Percentiles rank a stretch among this genome's conserved stretches.
phyloP scores from a whole-genome alignment of 2,797 vertebrate genomes.

The Capromys pilorides region DNA sequence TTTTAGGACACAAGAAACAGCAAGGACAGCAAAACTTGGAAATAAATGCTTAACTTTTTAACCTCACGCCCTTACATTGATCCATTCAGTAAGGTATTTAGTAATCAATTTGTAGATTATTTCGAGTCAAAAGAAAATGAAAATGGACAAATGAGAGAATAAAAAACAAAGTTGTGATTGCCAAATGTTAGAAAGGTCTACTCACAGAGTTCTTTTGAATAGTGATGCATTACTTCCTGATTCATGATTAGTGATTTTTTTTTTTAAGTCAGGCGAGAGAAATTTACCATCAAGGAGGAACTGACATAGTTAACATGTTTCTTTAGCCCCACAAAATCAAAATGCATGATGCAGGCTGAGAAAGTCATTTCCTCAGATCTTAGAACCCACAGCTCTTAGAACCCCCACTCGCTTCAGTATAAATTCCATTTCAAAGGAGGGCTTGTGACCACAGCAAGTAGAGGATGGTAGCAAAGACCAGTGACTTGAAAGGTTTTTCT shows the following conservation, averaged over 20 bases:
- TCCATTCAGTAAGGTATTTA: constrained; percentile 64
- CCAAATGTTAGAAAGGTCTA: constrained; percentile 80
- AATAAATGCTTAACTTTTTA: constrained; percentile 51
- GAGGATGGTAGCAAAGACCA: constrained; percentile 56
- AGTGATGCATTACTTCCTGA: constrained; percentile 86
- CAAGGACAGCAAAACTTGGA: constrained; percentile 38
- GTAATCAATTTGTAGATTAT: constrained; percentile 65
- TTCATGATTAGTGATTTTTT: constrained; percentile 83
- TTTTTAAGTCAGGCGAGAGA: constrained; percentile 35
- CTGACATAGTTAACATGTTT: constrained; percentile 80
- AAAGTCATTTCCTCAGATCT: constrained; percentile 72
- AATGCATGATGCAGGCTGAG: constrained; percentile 47
- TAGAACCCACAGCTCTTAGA: constrained; percentile 64
- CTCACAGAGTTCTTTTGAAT: constrained; percentile 84
- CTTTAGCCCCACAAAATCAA: constrained; percentile 75
- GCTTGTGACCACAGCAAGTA: constrained; percentile 54
- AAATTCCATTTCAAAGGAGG: constrained; percentile 70
- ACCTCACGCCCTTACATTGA: not conserved
- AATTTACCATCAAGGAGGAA: constrained; percentile 86
- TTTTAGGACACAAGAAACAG: constrained; percentile 43
- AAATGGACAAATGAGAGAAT: constrained; percentile 71
- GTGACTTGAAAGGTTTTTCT: constrained; percentile 62
- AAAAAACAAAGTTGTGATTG: constrained; percentile 79
- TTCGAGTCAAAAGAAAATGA: constrained; percentile 75
- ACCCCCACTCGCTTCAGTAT: constrained; percentile 25